phyloP scores from a whole-genome alignment of 2,113 vertebrate species.

The Arizona elegans region DNA sequence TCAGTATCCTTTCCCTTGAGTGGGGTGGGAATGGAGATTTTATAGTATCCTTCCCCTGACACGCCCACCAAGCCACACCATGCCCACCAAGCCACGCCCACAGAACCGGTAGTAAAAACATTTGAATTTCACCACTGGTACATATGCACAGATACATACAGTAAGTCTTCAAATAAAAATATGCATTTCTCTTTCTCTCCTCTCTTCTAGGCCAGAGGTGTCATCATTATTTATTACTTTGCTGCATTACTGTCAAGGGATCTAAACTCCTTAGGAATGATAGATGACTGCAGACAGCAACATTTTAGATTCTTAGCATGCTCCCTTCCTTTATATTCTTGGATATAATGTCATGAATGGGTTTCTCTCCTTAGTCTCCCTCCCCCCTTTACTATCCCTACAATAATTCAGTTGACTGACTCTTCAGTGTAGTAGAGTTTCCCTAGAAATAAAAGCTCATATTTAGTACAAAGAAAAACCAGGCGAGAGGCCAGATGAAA shows the following conservation, averaged over 20 bases:
- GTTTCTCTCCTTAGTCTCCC: not conserved
- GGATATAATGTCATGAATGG: conserved; percentile 34
- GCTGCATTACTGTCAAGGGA: conserved; percentile 31
- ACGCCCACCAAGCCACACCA: too few species aligned
- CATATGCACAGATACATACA: not conserved
- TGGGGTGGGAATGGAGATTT: too few species aligned
- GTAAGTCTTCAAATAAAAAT: not conserved
- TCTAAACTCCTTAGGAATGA: conserved; percentile 26
- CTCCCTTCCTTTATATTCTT: conserved; percentile 31
- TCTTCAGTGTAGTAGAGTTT: conserved; percentile 29
- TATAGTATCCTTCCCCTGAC: too few species aligned
- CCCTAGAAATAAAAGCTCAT: conserved; percentile 43
- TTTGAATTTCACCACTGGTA: not conserved
- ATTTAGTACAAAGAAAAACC: conserved; percentile 39
- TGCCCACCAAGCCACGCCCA: too few species aligned
- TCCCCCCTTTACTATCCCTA: conserved; percentile 40
- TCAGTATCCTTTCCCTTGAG: too few species aligned
- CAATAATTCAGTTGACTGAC: conserved; percentile 59
- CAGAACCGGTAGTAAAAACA: too few species aligned
- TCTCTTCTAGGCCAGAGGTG: conserved; percentile 26
- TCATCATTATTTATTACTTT: conserved; percentile 43
- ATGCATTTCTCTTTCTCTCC: not conserved
- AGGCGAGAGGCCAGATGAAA: not conserved
- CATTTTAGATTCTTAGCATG: conserved; percentile 54
- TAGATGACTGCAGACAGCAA: conserved; percentile 22